Base-by-base conservation (phyloP, 2,113 vertebrate genomes). In the Leptodactylus fuscus region DNA sequence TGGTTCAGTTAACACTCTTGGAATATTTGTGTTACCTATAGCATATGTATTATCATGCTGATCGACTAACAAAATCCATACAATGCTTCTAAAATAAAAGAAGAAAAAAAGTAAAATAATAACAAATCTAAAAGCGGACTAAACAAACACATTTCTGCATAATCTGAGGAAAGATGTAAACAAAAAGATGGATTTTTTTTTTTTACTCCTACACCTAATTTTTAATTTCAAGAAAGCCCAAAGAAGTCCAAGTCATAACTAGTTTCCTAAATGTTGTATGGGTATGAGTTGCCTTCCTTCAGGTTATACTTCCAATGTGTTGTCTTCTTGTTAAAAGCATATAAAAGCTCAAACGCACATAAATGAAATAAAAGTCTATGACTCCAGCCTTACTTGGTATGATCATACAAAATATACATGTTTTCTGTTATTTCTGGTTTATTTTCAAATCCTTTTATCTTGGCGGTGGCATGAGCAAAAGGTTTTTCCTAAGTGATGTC, bases 371-470 rank as follows among this genome's bases (percentile, higher is more conserved):
- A 90, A 92, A 88, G 38, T 92, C 90, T 93, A 93, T 90, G 85
- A 93, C 88, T 92, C 91, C 91, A 92, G 83, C 79, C 91, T 89
- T 89, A 89, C 89, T 90, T 90, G 89, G 92, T 91, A 92, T 92
- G 92, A 95, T 94, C 91, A 95, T 96, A 96, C 93, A 97, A 97
- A 97, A 95, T 95, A 95, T 95, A 97, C 94, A 94, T 90, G 92
- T 92, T 89, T 49, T 76, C 46, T 76, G 24, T 49, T 49, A 29
- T 46, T 74, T 74, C 12, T 27, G 12, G 48, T 79, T 79, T 90
- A 92, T 92, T 93, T 92, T 92, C 41, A 94, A 94, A 94, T 91
- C 92, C 89, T 95, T 94, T 92, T 91, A 91, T 94, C 92, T 90
- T 92, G 92, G 91, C 92, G 92, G 88, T 91, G 91, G 92, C 92